These are phyloP conservation scores for Agrochola lota DNA, from an alignment of 2,888 invertebrate genomes.

Conservation along the genomic window DNA sequence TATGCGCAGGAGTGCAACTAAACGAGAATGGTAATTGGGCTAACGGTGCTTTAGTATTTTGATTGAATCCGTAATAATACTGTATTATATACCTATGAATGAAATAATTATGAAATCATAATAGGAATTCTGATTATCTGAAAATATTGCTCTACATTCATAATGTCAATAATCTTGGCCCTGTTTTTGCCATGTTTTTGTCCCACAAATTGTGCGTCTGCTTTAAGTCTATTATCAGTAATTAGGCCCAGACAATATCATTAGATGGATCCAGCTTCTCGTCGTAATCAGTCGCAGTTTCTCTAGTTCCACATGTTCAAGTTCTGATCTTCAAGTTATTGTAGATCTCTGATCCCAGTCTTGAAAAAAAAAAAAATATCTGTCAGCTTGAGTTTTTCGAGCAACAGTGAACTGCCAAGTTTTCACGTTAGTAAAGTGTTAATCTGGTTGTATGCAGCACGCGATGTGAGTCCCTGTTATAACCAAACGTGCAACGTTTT, in stretches of 20 bases:
- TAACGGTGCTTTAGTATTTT: constrained; percentile 77
- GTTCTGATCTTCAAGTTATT: background rate
- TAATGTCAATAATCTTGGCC: background rate
- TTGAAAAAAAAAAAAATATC: too few relatives aligned
- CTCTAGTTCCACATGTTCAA: background rate
- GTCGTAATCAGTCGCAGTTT: background rate
- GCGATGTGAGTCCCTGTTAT: constrained; percentile 34
- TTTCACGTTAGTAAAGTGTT: background rate
- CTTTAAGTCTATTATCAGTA: background rate
- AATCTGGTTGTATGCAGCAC: constrained; percentile 32
- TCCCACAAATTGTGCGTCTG: background rate
- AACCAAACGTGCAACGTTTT: constrained; percentile 44
- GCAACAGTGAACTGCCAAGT: background rate
- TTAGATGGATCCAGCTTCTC: background rate
- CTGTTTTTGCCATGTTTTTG: background rate
- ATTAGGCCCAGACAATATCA: background rate
- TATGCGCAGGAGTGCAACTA: constrained; percentile 73
- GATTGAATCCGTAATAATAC: constrained; percentile 59
- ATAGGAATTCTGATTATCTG: background rate
- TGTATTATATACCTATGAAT: background rate
- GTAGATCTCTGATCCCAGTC: too few relatives aligned
- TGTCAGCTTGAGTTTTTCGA: background rate
- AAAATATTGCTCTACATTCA: background rate
- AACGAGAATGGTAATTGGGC: constrained; percentile 82
- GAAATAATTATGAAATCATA: background rate